A percentile compares a stretch with the other conserved stretches of the same genome.
Conservation (phyloP, 2,888 invertebrate genomes). For the Drosophila stalkeri region DNA sequence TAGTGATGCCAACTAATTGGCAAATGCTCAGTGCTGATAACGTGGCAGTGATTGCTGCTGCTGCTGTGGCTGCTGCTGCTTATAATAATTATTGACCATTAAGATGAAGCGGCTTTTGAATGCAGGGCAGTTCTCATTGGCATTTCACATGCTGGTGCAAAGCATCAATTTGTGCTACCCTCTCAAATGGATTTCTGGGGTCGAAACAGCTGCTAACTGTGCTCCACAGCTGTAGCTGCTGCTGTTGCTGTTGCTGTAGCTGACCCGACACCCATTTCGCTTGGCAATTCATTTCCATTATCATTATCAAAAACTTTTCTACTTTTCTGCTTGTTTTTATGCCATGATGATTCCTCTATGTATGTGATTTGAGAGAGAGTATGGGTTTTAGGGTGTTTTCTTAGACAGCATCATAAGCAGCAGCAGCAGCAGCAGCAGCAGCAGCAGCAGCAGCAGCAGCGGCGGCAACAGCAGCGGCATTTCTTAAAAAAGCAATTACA, state of each 20-base stretch:
- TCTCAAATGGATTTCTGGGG: constrained; percentile 21
- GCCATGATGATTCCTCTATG: constrained; percentile 46
- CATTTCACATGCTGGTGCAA: constrained; percentile 45
- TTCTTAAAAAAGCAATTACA: constrained; percentile 83
- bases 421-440: constrained; percentile 33
- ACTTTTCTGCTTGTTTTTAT: constrained; percentile 54
- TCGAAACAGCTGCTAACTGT: constrained; percentile 69
- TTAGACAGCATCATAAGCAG: constrained; percentile 57
- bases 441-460: constrained; percentile 23
- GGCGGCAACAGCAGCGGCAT: constrained; percentile 47
- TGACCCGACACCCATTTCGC: constrained; percentile 47
- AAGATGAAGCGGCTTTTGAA: constrained; percentile 36
- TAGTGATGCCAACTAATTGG: constrained; percentile 69
- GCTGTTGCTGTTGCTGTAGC: constrained; percentile 31
- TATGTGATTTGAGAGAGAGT: constrained; percentile 54
- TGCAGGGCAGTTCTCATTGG: constrained; percentile 28
- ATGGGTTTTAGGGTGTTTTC: constrained; percentile 33
- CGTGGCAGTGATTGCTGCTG: constrained; percentile 40
- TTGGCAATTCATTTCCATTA: constrained; percentile 79
- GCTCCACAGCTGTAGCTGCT: constrained; percentile 21
- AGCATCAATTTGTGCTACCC: constrained; percentile 56
- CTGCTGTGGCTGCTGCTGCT: constrained; percentile 32
- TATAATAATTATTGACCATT: constrained; percentile 67
- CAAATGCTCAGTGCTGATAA: constrained; percentile 57
- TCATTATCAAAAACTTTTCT: constrained; percentile 80